phyloP scores from a whole-genome alignment of 2,113 vertebrate species.

The Connochaetes taurinus region DNA sequence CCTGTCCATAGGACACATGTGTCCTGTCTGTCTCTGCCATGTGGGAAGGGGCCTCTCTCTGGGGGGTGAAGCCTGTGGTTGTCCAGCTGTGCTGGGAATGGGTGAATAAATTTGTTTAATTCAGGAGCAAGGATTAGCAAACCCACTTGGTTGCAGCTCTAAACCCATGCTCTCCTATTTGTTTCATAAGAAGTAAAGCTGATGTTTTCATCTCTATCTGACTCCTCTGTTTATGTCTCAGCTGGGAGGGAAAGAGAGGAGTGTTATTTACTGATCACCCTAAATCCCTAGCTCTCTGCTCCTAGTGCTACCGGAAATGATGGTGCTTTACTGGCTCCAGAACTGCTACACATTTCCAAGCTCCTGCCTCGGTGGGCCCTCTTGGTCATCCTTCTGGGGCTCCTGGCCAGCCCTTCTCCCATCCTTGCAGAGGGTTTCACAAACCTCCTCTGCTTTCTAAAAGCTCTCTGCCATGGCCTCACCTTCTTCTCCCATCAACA shows the following conservation, averaged over 20 bases:
- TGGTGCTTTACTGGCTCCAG: background rate
- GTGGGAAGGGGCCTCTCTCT: background rate
- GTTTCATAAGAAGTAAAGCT: background rate
- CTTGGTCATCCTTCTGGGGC: background rate
- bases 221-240: background rate
- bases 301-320: background rate
- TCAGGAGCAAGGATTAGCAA: constrained; percentile 16
- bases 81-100: constrained; percentile 14
- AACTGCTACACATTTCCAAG: background rate
- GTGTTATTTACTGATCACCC: background rate
- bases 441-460: background rate
- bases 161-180: background rate
- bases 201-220: background rate
- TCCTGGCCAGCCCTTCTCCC: background rate
- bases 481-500: background rate
- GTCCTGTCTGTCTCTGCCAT: background rate
- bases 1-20: background rate
- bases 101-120: constrained; percentile 3
- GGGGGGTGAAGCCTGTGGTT: background rate
- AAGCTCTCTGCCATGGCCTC: background rate
- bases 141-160: background rate
- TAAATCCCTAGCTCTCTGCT: background rate
- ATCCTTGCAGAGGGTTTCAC: background rate
- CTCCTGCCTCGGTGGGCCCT: background rate
- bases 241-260: background rate